Percentiles rank a stretch among this genome's conserved stretches.
Evolutionary conservation across 2,797 vertebrate species (phyloP).

Genomic region (Coregonus sp.): DNA sequence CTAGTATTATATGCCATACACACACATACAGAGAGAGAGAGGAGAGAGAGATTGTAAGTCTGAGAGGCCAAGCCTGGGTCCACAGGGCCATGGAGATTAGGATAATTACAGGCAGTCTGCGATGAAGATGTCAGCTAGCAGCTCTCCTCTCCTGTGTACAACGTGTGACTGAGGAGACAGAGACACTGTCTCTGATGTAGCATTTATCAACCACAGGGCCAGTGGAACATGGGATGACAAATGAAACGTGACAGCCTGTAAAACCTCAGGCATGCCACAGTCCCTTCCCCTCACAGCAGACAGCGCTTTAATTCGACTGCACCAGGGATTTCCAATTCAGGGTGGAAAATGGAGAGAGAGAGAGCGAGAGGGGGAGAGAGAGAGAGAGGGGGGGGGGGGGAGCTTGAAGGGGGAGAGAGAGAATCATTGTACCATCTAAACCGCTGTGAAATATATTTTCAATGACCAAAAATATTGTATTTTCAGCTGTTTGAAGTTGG

Average conservation of each 20-base stretch:
- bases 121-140: not conserved
- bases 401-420: not conserved
- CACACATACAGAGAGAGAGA: not conserved
- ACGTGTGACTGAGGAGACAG: not conserved
- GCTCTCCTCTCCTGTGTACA: not conserved
- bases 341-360: slow-evolving; percentile 54
- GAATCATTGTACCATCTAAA: no score
- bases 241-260: slow-evolving; percentile 66
- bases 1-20: not conserved
- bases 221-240: slow-evolving; percentile 38
- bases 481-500: no score
- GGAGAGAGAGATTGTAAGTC: not conserved
- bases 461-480: no score
- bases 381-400: not conserved
- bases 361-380: not conserved
- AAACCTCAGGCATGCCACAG: slow-evolving; percentile 69
- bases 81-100: slow-evolving; percentile 14
- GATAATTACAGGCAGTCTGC: not conserved
- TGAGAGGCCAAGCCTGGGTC: not conserved
- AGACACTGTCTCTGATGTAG: slow-evolving; percentile 3
- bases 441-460: no score
- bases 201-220: slow-evolving; percentile 25
- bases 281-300: slow-evolving; percentile 54
- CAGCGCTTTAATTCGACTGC: slow-evolving; percentile 52
- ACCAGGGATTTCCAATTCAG: slow-evolving; percentile 51